phyloP scores from a whole-genome alignment of 92 coral and sea anemone species.

The Isaurus tuberculatus region DNA sequence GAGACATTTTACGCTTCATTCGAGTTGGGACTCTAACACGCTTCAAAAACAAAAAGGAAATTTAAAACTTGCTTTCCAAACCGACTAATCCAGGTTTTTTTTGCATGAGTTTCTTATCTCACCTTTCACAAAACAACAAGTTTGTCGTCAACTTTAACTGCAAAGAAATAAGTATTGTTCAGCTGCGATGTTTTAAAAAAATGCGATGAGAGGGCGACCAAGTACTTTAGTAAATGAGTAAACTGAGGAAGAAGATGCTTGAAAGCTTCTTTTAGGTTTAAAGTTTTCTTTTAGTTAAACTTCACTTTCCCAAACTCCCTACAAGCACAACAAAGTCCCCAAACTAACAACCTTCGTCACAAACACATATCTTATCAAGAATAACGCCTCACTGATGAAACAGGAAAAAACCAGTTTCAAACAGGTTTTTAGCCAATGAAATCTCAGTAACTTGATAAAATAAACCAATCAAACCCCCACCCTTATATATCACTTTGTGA shows the following conservation, averaged over 20 bases:
- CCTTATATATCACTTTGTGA: slow-evolving; percentile 56
- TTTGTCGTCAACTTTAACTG: slow-evolving; percentile 10
- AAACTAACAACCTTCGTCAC: slow-evolving; percentile 63
- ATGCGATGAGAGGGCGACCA: no score
- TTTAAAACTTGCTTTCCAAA: not conserved
- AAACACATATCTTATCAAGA: slow-evolving; percentile 50
- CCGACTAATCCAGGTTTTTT: not conserved
- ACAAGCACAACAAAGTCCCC: not conserved
- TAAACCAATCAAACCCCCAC: slow-evolving; percentile 55
- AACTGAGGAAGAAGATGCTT: slow-evolving; percentile 41
- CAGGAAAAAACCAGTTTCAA: slow-evolving; percentile 69
- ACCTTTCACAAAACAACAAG: slow-evolving; percentile 15
- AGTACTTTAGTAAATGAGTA: no score
- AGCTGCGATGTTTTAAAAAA: no score
- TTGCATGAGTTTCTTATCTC: slow-evolving; percentile 15
- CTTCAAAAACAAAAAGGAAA: slow-evolving; percentile 25
- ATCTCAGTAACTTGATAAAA: slow-evolving; percentile 25
- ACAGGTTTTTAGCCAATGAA: slow-evolving; percentile 69
- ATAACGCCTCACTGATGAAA: slow-evolving; percentile 57
- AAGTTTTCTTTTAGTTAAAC: not conserved
- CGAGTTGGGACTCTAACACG: slow-evolving; percentile 28
- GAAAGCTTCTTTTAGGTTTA: not conserved
- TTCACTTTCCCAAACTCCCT: not conserved
- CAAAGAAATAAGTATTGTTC: not conserved
- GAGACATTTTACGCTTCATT: slow-evolving; percentile 67